These are phyloP conservation scores for Strigamia maritima DNA, from an alignment of 2,888 invertebrate genomes.

Conservation along the genomic window DNA sequence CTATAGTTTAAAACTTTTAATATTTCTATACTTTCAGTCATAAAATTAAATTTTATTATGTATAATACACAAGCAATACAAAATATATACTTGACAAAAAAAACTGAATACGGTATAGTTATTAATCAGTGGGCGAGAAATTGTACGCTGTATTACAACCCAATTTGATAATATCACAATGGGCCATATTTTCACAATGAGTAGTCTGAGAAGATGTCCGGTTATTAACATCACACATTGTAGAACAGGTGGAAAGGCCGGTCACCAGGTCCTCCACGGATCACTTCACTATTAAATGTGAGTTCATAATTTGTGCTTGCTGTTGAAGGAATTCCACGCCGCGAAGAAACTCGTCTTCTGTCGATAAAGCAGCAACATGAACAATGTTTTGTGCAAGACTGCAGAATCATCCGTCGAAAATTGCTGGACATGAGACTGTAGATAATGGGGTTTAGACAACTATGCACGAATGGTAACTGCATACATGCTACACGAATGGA, in stretches of 20 bases:
- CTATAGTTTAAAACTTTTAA: too few relatives aligned
- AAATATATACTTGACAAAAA: too few relatives aligned
- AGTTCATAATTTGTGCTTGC: slow-evolving; percentile 38
- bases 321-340: neutral
- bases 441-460: slow-evolving; percentile 48
- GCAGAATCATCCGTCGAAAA: slow-evolving; percentile 45
- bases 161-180: slow-evolving; percentile 14
- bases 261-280: neutral
- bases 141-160: neutral
- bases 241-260: neutral
- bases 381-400: slow-evolving; percentile 37
- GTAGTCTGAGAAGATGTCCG: slow-evolving; percentile 41
- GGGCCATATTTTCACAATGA: slow-evolving; percentile 40
- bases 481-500: slow-evolving; percentile 42
- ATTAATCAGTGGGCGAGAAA: neutral
- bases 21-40: too few relatives aligned
- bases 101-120: too few relatives aligned
- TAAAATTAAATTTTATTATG: too few relatives aligned
- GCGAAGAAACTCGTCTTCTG: neutral
- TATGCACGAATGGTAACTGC: slow-evolving; percentile 47
- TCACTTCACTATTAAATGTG: slow-evolving; percentile 37
- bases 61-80: too few relatives aligned
- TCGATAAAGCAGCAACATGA: slow-evolving; percentile 37
- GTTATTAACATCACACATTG: slow-evolving; percentile 36
- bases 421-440: slow-evolving; percentile 50